These are phyloP conservation scores for Castor canadensis DNA, from an alignment of 2,113 vertebrate species.

Conservation along the genomic window DNA sequence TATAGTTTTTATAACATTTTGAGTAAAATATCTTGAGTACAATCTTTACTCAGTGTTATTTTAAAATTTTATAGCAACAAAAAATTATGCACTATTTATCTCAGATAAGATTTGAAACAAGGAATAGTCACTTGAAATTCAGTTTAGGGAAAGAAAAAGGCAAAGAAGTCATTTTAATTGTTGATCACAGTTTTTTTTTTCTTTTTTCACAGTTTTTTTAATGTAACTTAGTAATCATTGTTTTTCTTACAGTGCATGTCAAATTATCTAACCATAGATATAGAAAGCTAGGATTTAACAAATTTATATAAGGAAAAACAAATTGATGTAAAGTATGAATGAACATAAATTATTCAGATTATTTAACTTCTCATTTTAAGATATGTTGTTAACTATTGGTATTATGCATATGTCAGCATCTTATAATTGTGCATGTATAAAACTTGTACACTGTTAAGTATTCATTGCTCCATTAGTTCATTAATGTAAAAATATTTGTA, in stretches of 20 bases:
- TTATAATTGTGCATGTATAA: background rate
- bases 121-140: background rate
- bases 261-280: background rate
- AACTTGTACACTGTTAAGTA: background rate
- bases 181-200: background rate
- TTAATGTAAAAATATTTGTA: background rate
- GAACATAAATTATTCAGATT: background rate
- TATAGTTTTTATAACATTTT: background rate
- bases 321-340: background rate
- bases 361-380: slow-evolving; percentile 12
- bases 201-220: background rate
- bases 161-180: background rate
- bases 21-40: background rate
- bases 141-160: background rate
- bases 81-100: background rate
- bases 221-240: background rate
- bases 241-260: slow-evolving; percentile 5
- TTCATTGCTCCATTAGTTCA: background rate
- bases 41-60: background rate
- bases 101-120: background rate
- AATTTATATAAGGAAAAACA: background rate
- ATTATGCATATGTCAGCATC: background rate
- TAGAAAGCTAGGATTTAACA: background rate
- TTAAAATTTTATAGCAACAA: background rate
- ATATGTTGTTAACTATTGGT: background rate